phyloP scores from a whole-genome alignment of 2,113 vertebrate species.

The Macroglossus sobrinus region DNA sequence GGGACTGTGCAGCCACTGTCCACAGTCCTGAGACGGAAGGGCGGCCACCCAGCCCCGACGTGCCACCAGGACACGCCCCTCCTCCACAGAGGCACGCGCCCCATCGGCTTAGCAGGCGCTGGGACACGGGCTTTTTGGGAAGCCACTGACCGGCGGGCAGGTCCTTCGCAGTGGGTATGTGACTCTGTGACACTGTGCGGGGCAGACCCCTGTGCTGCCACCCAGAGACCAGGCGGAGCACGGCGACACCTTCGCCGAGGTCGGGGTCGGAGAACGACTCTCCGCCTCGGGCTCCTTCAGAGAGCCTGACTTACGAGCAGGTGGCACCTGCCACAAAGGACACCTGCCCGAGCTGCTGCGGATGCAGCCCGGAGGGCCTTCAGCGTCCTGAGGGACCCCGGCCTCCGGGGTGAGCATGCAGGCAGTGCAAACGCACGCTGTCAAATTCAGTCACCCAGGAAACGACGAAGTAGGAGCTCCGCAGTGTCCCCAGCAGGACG shows the following conservation, averaged over 20 bases:
- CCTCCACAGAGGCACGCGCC: not conserved
- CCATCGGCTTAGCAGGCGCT: not conserved
- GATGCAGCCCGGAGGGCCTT: too few species aligned
- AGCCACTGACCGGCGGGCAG: not conserved
- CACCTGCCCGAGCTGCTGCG: not conserved
- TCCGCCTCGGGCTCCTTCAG: fast-evolving
- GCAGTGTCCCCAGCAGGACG: not conserved
- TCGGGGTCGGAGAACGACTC: not conserved
- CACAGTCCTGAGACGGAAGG: fast-evolving
- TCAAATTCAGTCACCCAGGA: not conserved
- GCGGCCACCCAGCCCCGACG: not conserved
- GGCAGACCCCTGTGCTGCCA: too few species aligned
- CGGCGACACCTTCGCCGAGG: fast-evolving
- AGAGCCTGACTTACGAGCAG: fast-evolving
- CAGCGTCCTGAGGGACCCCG: not conserved
- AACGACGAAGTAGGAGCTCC: not conserved
- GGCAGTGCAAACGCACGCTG: fast-evolving
- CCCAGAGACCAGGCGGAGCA: not conserved
- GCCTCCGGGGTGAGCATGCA: fast-evolving
- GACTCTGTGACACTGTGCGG: too few species aligned
- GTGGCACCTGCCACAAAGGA: not conserved
- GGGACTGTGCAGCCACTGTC: too few species aligned
- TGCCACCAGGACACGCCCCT: not conserved
- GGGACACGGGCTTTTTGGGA: not conserved
- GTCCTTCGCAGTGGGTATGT: too few species aligned